A percentile compares a stretch with the other conserved stretches of the same genome.
phyloP scores from a whole-genome alignment of 2,113 vertebrate genomes.

The Platysternon megacephalum region DNA sequence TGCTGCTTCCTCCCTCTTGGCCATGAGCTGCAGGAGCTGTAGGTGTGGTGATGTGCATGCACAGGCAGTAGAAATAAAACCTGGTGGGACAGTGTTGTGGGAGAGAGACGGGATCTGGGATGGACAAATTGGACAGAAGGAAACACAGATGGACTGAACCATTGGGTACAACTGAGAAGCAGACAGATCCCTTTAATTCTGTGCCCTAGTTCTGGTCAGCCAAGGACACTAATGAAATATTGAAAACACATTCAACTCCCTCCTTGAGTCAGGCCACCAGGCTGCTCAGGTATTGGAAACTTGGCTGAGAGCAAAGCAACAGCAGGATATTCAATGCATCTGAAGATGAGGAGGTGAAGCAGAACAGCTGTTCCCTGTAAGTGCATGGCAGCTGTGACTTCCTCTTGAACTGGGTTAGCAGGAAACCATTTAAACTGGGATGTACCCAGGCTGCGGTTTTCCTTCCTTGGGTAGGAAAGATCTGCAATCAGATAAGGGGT shows the following conservation, averaged over 20 bases:
- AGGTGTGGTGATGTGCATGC: background rate
- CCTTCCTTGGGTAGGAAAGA: background rate
- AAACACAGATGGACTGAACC: background rate
- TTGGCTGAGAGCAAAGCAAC: background rate
- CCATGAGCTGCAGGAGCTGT: background rate
- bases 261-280: background rate
- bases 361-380: background rate
- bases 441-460: background rate
- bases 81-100: background rate
- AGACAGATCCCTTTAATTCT: rapidly evolving
- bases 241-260: background rate
- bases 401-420: background rate
- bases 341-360: background rate
- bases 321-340: background rate
- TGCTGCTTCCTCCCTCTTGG: background rate
- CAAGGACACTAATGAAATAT: background rate
- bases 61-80: background rate
- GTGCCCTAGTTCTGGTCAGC: background rate
- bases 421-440: background rate
- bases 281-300: rapidly evolving
- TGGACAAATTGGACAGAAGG: background rate
- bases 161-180: background rate
- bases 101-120: background rate
- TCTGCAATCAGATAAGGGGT: background rate
- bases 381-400: rapidly evolving